Base-by-base conservation (phyloP, 2,113 vertebrate genomes). In the Pleuronectes platessa region DNA sequence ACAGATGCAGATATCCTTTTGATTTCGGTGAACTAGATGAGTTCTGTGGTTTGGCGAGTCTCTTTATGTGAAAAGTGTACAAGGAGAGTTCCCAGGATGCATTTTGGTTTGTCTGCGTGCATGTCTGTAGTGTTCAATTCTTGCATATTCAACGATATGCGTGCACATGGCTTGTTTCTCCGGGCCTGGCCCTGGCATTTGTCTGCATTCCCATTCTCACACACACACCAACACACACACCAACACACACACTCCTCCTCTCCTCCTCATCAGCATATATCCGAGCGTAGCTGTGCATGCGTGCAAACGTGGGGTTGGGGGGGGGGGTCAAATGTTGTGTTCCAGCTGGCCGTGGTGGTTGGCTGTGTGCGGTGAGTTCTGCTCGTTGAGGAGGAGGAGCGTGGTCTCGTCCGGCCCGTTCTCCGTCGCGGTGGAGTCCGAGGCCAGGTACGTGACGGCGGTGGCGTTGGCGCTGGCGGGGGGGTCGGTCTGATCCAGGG, bases 331-430 rank as follows among this genome's bases (percentile, higher is more conserved):
- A 40, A 94, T 78, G 78, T 82, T 90, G 87, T 91, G 92, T 7
- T 94, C 90, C 45, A 84, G 66, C 42, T 81, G 89, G 67, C 84
- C 87, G 90, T 87, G 94, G 92, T 95, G 95, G 86, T 93, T 95
- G 51, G 90, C 69, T 18, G 89, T 93, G 83, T 92, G 92, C 6
- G 92, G 54, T 0, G 83, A 95, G 95, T 97, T 98, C 90, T 95
- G 95, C 82, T 97, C 95, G 0, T 96, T 97, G 26, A 98, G 95
- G 37, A 99, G 95, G 45, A 99, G 95, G 0, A 95, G 94, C 0
- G 96, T 97, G 47, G 94, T 98, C 85, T 99, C 97, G 0, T 98
- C 95, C 0, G 94, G 94, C 0, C 91, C 92, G 20, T 92, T 92
- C 2, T 90, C 73, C 0, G 83, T 27, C 2, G 80, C 53, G 76